Evolutionary conservation across 2,888 invertebrate genomes (phyloP), one percentile per base, ranked within the genome.

Genomic region (Cosmia trapezina): DNA sequence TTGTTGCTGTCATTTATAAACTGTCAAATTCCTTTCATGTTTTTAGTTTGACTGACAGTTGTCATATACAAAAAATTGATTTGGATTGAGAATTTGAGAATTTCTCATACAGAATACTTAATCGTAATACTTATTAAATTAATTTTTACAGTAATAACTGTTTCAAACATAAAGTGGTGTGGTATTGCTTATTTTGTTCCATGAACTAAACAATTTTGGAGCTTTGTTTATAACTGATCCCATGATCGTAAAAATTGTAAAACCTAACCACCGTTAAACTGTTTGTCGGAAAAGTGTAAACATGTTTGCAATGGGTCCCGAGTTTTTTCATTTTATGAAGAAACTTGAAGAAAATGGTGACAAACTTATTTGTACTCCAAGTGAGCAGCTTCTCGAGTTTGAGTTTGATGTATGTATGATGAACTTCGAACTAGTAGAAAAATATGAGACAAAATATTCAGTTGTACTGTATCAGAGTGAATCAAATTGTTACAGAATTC

Each of bases 401-500:
- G 94, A 95, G 86, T 96, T 93, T 72, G 93, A 95, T 89, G 96
- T 95, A 86, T 76, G 91, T 89, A 75, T 78, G 64, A 56, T 17
- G n/a, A 49, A 17, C 8, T 33, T 41, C 12, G 6, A 51, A 70
- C n/a, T n/a, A 51, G 5, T 59, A 9, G 33, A 33, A 56, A 59
- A 41, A 12, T 43, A 17, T 4, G 33, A 37, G 19, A 28, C 8
- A 28, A n/a, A 28, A n/a, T 28, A n/a, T 37, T 49, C 1, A 33
- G 12, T 41, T 47, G 19, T 28, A 9, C 1, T 62, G 19, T 45
- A n/a, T 28, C 12, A n/a, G 43, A 57, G 22, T 49, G 12, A 47
- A 64, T 33, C 28, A 22, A 56, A 60, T 73, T 88, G 53, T 94
- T 96, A 28, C 95, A 98, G 98, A 97, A 97, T 90, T 93, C 96